A percentile compares a stretch with the other conserved stretches of the same genome.
These are phyloP conservation scores for Brachyhypopomus gauderio DNA, from an alignment of 2,113 vertebrate genomes.

Conservation along the genomic window DNA sequence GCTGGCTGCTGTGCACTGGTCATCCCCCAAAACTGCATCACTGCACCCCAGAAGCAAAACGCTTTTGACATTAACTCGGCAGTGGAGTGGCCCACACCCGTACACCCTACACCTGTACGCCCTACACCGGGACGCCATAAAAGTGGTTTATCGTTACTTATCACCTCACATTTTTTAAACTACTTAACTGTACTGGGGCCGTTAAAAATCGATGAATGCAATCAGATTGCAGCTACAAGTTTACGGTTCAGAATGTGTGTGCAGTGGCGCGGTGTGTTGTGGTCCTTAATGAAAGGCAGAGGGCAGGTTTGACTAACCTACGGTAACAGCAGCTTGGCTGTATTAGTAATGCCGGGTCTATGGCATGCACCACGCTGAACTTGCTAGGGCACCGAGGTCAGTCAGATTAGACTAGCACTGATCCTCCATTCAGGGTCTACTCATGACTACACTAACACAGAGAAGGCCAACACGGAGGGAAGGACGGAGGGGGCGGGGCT, in stretches of 20 bases:
- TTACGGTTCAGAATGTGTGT: background rate
- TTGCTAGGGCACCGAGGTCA: background rate
- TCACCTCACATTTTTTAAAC: background rate
- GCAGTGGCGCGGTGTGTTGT: no score
- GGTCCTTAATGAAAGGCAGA: background rate
- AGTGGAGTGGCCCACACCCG: background rate
- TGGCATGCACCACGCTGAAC: background rate
- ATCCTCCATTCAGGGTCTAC: conserved; percentile 30
- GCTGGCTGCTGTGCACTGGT: conserved; percentile 68
- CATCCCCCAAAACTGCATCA: conserved; percentile 43
- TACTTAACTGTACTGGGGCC: background rate
- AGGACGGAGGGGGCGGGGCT: background rate
- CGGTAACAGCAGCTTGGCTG: background rate
- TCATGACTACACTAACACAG: conserved; percentile 25
- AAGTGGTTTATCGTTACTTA: no score
- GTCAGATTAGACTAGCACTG: conserved; percentile 44
- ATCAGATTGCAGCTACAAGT: background rate
- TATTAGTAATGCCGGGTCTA: conserved; percentile 1
- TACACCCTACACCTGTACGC: no score
- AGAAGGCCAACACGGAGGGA: conserved; percentile 24
- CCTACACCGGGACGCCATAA: no score
- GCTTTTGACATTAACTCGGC: background rate
- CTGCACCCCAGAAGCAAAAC: conserved; percentile 51
- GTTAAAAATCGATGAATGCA: background rate
- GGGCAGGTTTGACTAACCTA: conserved; percentile 2